These are phyloP conservation scores for Plutomurus gul DNA, from an alignment of 1,140 invertebrate genomes.

Conservation along the genomic window DNA sequence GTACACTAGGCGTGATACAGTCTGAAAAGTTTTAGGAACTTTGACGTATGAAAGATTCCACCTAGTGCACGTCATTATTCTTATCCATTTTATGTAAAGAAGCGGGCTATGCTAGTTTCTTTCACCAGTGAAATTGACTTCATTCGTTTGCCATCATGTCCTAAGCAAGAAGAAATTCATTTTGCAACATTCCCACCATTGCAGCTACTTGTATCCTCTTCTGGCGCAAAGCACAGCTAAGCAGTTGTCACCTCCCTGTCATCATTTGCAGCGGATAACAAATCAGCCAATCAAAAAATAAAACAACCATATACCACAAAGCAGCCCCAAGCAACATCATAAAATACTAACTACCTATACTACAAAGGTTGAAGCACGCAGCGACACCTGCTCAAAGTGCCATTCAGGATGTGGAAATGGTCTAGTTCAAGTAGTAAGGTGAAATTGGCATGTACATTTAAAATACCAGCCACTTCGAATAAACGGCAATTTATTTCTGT, in stretches of 20 bases:
- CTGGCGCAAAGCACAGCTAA: not conserved
- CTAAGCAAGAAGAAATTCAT: not conserved
- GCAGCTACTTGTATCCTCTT: not conserved
- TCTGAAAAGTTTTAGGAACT: not conserved
- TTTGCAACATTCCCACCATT: not conserved
- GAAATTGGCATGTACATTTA: too few relatives aligned
- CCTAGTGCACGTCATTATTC: conserved; percentile 5
- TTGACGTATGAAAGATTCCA: not conserved
- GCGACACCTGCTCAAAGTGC: too few relatives aligned
- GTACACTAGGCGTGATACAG: too few relatives aligned
- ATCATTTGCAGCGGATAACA: not conserved
- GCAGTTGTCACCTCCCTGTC: not conserved
- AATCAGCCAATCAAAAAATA: not conserved
- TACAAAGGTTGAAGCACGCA: too few relatives aligned
- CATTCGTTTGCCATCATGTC: conserved; percentile 4
- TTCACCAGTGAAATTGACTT: not conserved
- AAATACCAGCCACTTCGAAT: too few relatives aligned
- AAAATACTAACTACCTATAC: too few relatives aligned
- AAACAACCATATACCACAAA: not conserved
- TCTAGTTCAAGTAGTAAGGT: too few relatives aligned
- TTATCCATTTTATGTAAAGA: not conserved
- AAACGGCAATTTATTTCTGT: too few relatives aligned
- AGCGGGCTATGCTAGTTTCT: not conserved
- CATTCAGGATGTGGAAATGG: too few relatives aligned
- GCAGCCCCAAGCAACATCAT: too few relatives aligned